Conservation (phyloP, 2,113 vertebrate genomes). For the Pangasianodon hypophthalmus region DNA sequence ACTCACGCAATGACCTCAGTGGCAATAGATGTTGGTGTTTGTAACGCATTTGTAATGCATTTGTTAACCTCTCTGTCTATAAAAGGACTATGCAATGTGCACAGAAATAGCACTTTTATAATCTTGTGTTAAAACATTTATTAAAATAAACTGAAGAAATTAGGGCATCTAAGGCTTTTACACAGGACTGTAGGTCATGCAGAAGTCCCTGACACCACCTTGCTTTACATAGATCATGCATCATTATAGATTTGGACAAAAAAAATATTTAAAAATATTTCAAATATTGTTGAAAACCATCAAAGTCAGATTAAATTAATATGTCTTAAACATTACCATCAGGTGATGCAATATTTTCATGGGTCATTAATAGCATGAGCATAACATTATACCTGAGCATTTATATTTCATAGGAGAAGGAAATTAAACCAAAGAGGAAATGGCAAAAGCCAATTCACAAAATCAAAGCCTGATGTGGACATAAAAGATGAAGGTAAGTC, state of each 20-base stretch:
- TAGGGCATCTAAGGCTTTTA: not conserved
- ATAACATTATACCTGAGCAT: constrained; percentile 47
- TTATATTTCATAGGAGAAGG: constrained; percentile 60
- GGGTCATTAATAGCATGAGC: constrained; percentile 1
- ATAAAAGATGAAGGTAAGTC: constrained; percentile 55
- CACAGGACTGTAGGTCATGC: not conserved
- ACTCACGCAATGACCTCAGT: not conserved
- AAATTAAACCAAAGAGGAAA: constrained; percentile 57
- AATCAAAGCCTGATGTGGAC: constrained; percentile 63
- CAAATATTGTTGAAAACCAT: not conserved
- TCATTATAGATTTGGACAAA: not conserved
- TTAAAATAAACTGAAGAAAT: not conserved
- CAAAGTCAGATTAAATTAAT: constrained; percentile 10
- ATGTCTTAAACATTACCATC: constrained; percentile 20
- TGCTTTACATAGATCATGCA: not conserved
- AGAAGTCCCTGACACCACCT: not conserved
- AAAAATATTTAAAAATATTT: not conserved
- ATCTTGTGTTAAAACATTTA: not conserved
- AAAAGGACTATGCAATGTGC: not conserved
- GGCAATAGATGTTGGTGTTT: constrained; percentile 38
- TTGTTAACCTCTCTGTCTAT: constrained; percentile 27
- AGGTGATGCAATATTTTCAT: constrained; percentile 30
- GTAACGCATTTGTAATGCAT: constrained; percentile 1
- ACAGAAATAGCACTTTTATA: not conserved
- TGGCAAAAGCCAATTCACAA: constrained; percentile 53